These are phyloP conservation scores for Papilio xuthus DNA, from an alignment of 1,140 invertebrate genomes.

Conservation along the genomic window DNA sequence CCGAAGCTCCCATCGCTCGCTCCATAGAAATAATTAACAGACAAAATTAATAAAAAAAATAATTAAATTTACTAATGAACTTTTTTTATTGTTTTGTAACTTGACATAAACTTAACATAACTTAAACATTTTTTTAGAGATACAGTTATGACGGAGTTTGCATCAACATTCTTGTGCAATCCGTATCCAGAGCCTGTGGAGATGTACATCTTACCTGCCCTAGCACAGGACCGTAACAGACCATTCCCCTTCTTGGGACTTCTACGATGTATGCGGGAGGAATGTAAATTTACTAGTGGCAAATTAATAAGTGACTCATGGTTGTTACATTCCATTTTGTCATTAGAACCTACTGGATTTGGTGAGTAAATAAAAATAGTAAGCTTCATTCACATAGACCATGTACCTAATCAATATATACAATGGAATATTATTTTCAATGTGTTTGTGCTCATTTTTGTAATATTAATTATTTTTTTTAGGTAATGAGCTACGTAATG, in stretches of 20 bases:
- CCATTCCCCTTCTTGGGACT: conserved; percentile 82
- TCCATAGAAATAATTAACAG: too few species aligned
- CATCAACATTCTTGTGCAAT: conserved; percentile 79
- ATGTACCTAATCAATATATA: too few species aligned
- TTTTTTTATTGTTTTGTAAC: not conserved
- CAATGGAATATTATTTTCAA: too few species aligned
- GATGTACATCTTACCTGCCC: conserved; percentile 82
- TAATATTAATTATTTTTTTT: too few species aligned
- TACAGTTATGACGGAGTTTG: conserved; percentile 77
- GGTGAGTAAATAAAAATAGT: conserved; percentile 75
- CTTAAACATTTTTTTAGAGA: conserved; percentile 62
- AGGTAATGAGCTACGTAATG: conserved; percentile 60
- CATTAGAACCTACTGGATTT: conserved; percentile 85
- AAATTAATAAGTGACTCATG: conserved; percentile 72
- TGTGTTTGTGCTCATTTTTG: too few species aligned
- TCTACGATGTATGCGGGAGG: conserved; percentile 62
- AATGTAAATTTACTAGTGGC: conserved; percentile 56
- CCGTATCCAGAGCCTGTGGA: conserved; percentile 82
- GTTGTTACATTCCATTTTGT: conserved; percentile 83
- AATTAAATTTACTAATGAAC: not conserved
- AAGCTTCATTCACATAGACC: too few species aligned
- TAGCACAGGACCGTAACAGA: conserved; percentile 67
- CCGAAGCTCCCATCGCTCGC: too few species aligned
- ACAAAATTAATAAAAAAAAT: too few species aligned
- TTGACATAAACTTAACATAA: too few species aligned